A percentile compares a stretch with the other conserved stretches of the same genome.
Conservation (phyloP, 2,113 vertebrate species). For the Phasianus colchicus region DNA sequence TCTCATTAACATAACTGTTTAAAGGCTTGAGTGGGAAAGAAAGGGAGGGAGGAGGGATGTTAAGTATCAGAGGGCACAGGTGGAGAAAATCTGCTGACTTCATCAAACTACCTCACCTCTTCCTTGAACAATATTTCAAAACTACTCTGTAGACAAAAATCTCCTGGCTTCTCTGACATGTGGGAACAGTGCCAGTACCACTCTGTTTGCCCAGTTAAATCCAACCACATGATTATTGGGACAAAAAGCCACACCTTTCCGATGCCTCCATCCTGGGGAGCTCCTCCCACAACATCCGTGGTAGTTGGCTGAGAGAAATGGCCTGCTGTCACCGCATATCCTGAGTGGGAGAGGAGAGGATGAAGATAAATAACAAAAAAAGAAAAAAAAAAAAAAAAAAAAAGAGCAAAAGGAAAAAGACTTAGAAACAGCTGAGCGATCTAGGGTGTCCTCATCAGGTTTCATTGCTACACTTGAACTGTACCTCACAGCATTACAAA, state of each 20-base stretch:
- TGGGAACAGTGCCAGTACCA: background rate
- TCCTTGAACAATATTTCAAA: background rate
- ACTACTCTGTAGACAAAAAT: background rate
- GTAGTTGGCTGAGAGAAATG: constrained; percentile 89
- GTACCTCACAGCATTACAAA: background rate
- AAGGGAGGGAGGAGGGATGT: background rate
- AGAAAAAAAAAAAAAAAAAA: background rate
- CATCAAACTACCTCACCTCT: background rate
- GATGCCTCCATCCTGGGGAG: constrained; percentile 91
- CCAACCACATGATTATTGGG: background rate
- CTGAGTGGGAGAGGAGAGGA: constrained; percentile 66
- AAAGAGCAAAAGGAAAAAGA: background rate
- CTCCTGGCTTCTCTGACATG: background rate
- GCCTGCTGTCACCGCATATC: constrained; percentile 94
- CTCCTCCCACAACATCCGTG: constrained; percentile 92
- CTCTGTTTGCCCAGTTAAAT: background rate
- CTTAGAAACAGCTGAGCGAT: constrained; percentile 13
- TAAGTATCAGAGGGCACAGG: background rate
- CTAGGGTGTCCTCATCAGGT: background rate
- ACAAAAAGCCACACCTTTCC: constrained; percentile 87
- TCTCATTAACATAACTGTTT: background rate
- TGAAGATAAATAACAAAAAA: background rate
- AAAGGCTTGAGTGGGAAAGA: background rate
- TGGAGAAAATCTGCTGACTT: background rate
- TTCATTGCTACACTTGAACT: background rate